Evolutionary conservation across 2,888 invertebrate species (phyloP).

Genomic region (Chamaedrilus cognettii): DNA sequence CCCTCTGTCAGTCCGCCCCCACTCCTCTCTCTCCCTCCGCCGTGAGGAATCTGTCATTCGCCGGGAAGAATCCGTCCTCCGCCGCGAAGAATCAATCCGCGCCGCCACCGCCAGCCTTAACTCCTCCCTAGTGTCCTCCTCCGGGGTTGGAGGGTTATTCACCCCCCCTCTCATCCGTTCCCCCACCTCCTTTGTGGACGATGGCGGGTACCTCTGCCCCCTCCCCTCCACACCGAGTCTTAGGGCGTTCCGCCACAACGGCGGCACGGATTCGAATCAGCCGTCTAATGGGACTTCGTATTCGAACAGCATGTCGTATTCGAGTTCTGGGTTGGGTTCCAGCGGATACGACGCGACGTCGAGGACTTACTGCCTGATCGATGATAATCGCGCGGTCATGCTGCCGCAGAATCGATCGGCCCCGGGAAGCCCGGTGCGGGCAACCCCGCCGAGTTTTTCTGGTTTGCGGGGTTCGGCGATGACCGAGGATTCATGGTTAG

Average conservation of each 20-base stretch:
- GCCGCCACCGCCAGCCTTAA: background rate
- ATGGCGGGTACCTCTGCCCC: constrained; percentile 13
- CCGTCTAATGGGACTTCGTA: no score
- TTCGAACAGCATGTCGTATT: background rate
- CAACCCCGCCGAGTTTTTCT: no score
- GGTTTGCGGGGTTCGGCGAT: no score
- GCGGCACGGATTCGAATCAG: no score
- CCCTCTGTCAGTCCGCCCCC: constrained; percentile 10
- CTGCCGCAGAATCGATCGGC: background rate
- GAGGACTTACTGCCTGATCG: background rate
- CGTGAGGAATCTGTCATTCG: no score
- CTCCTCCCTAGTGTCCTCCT: no score
- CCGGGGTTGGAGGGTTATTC: no score
- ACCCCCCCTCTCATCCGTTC: no score
- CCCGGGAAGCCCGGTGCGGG: background rate
- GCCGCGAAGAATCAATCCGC: background rate
- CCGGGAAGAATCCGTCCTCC: background rate
- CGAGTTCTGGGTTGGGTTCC: background rate
- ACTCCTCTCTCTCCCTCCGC: constrained; percentile 8
- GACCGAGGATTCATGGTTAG: no score
- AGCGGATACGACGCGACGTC: background rate
- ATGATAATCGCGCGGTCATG: background rate
- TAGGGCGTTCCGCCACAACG: background rate
- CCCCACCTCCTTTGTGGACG: background rate
- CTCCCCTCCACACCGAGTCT: constrained; percentile 1